Conservation (phyloP, 2,113 vertebrate species). For the Epinephelus fuscoguttatus region DNA sequence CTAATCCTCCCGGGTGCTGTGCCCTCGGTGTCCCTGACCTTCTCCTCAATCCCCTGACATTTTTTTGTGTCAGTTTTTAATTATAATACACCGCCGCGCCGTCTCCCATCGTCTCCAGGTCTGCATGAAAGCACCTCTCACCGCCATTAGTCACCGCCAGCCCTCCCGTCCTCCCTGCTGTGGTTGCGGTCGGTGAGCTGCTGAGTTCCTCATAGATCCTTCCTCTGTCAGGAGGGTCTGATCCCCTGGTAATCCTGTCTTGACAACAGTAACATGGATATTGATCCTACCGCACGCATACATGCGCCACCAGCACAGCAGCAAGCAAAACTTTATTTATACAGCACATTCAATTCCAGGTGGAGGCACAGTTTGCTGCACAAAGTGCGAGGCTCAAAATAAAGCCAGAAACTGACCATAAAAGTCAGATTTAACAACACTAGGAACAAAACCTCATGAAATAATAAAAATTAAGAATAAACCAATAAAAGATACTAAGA, state of each 20-base stretch:
- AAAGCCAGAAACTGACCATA: too few species aligned
- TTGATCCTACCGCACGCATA: conserved; percentile 62
- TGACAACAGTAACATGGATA: conserved; percentile 69
- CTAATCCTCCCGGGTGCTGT: conserved; percentile 66
- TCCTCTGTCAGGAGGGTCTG: conserved; percentile 57
- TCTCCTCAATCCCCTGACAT: conserved; percentile 37
- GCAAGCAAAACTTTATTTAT: background rate
- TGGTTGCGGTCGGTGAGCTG: conserved; percentile 21
- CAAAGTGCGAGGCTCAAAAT: too few species aligned
- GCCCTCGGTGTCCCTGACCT: conserved; percentile 58
- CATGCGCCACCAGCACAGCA: conserved; percentile 1
- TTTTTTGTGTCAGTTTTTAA: conserved; percentile 1
- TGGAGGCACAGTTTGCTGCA: too few species aligned
- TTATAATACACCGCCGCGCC: background rate
- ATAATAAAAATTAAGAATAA: too few species aligned
- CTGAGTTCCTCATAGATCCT: conserved; percentile 63
- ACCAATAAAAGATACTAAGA: too few species aligned
- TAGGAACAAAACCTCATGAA: too few species aligned
- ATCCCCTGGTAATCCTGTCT: conserved; percentile 76
- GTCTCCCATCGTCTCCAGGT: conserved; percentile 5
- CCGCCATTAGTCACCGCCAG: background rate
- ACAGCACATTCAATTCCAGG: too few species aligned
- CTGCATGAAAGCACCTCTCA: background rate
- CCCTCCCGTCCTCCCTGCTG: conserved; percentile 14
- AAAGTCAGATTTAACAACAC: too few species aligned